Evolutionary conservation across 2,888 invertebrate species (phyloP).

Genomic region (Pheosia tremula): DNA sequence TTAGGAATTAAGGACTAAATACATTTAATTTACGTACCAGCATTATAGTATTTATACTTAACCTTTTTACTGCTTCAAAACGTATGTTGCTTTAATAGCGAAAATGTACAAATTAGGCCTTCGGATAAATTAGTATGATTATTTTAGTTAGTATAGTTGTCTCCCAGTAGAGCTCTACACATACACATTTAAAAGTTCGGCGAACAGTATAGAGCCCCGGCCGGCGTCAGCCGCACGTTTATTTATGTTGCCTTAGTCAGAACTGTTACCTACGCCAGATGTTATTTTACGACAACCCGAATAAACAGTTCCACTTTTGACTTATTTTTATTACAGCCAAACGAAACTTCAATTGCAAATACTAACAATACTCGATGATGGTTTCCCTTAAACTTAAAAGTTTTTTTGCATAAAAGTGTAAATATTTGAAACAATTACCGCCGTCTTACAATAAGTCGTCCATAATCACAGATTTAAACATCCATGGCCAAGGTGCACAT

Average conservation of each 20-base stretch:
- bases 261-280: constrained; percentile 79
- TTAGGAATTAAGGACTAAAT: too few species aligned
- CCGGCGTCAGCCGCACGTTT: constrained; percentile 69
- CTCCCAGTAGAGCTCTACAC: constrained; percentile 10
- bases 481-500: constrained; percentile 29
- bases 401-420: background rate
- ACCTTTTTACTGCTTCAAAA: too few species aligned
- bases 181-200: constrained; percentile 38
- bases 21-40: too few species aligned
- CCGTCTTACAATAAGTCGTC: constrained; percentile 2
- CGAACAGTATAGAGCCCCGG: constrained; percentile 44
- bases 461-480: constrained; percentile 28
- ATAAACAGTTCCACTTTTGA: constrained; percentile 65
- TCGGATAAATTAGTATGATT: background rate
- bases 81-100: too few species aligned
- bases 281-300: constrained; percentile 78
- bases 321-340: constrained; percentile 38
- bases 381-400: background rate
- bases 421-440: constrained; percentile 4
- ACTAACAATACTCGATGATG: background rate
- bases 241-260: constrained; percentile 81
- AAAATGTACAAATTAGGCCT: too few species aligned
- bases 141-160: background rate
- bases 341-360: constrained; percentile 16
- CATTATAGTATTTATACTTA: too few species aligned